A percentile compares a stretch with the other conserved stretches of the same genome.
These are phyloP conservation scores for Capra hircus DNA, from an alignment of 2,113 vertebrate species.

Conservation along the genomic window DNA sequence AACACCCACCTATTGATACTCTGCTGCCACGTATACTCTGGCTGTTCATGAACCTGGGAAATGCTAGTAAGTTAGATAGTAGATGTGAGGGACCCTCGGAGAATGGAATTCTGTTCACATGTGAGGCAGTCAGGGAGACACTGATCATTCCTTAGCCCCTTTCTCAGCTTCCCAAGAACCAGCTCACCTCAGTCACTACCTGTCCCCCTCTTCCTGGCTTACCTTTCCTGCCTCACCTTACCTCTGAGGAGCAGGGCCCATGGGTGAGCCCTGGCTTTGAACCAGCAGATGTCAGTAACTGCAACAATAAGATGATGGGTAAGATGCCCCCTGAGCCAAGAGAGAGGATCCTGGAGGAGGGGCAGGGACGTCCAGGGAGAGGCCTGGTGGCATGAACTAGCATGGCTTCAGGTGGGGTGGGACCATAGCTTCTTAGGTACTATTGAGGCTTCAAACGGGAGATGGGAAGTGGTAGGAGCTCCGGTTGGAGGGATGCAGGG, in stretches of 20 bases:
- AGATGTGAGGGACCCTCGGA: background rate
- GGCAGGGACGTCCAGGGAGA: background rate
- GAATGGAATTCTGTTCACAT: background rate
- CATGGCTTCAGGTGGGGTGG: background rate
- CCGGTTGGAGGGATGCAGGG: background rate
- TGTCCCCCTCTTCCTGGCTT: background rate
- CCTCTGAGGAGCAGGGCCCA: background rate
- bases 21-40: background rate
- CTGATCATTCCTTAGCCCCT: background rate
- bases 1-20: background rate
- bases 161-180: background rate
- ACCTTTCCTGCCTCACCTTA: background rate
- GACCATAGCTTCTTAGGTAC: background rate
- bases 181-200: background rate
- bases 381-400: background rate
- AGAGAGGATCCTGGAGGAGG: background rate
- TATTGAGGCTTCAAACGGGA: background rate
- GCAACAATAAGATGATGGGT: background rate
- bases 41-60: background rate
- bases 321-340: background rate
- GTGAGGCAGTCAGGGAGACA: background rate
- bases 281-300: background rate
- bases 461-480: background rate
- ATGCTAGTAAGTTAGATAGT: background rate
- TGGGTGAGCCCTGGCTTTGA: background rate